Conservation (phyloP, 2,113 vertebrate species). For the Petaurus breviceps region DNA sequence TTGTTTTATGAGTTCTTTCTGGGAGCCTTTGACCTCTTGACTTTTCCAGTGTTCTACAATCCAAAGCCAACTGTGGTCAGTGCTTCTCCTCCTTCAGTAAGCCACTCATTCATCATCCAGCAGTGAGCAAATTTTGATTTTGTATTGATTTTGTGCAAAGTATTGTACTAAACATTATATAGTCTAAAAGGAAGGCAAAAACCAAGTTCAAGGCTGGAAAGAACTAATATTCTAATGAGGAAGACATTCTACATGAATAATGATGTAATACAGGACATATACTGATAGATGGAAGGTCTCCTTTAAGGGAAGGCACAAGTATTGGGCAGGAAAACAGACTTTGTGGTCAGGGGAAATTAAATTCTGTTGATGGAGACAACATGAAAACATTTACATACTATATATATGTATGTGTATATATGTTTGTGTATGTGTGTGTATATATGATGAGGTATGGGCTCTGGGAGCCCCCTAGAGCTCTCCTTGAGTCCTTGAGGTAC, state of each 20-base stretch:
- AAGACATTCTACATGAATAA: neutral
- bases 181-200: neutral
- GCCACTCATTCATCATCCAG: neutral
- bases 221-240: neutral
- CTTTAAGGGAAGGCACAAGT: neutral
- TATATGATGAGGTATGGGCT: too few species aligned
- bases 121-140: neutral
- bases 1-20: too few species aligned
- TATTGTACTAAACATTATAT: neutral
- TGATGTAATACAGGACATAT: neutral
- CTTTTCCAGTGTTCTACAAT: too few species aligned
- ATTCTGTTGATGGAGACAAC: neutral
- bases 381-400: neutral
- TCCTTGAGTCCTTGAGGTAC: too few species aligned
- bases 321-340: neutral
- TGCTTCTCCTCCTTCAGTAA: neutral
- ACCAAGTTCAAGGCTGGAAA: neutral
- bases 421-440: too few species aligned
- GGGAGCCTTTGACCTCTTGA: too few species aligned
- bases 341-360: neutral
- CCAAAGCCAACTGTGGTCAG: too few species aligned
- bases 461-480: too few species aligned
- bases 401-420: too few species aligned
- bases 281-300: neutral
- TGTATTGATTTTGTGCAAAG: neutral